Conservation (phyloP, 2,888 invertebrate genomes). For the Gymnoscelis rufifasciata region DNA sequence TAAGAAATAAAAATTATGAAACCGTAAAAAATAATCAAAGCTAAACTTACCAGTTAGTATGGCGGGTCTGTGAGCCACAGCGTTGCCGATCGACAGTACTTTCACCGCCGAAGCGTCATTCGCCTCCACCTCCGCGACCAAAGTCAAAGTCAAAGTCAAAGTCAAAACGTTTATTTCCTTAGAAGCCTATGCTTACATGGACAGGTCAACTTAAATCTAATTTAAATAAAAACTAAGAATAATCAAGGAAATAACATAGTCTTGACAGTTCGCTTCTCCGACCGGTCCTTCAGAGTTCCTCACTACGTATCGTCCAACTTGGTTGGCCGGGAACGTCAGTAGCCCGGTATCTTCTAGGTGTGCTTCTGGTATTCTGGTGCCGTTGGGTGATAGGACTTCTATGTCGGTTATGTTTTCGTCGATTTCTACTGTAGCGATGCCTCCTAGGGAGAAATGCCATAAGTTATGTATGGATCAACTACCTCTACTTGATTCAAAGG, state of each 20-base stretch:
- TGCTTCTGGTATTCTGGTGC: slow-evolving; percentile 80
- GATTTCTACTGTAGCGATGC: slow-evolving; percentile 81
- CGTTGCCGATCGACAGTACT: slow-evolving; percentile 85
- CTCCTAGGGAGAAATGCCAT: slow-evolving; percentile 53
- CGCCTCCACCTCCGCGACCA: slow-evolving; percentile 84
- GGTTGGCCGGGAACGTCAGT: slow-evolving; percentile 87
- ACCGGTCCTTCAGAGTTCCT: slow-evolving; percentile 60
- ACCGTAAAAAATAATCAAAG: not conserved
- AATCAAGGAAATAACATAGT: no score
- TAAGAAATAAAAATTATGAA: no score
- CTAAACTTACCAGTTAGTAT: slow-evolving; percentile 82
- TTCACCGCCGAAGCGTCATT: slow-evolving; percentile 87
- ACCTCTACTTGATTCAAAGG: no score
- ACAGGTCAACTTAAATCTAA: no score
- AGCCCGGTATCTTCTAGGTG: slow-evolving; percentile 79
- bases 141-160: no score
- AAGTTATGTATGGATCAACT: no score
- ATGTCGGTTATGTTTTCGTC: slow-evolving; percentile 81
- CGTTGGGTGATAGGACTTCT: slow-evolving; percentile 83
- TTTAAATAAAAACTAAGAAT: no score
- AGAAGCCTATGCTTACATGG: no score
- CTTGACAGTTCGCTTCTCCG: no score
- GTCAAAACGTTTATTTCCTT: no score
- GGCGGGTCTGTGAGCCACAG: slow-evolving; percentile 89
- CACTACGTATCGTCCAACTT: slow-evolving; percentile 87